Conservation (phyloP, 2,888 invertebrate species). For the Monoplex corrugatus region DNA sequence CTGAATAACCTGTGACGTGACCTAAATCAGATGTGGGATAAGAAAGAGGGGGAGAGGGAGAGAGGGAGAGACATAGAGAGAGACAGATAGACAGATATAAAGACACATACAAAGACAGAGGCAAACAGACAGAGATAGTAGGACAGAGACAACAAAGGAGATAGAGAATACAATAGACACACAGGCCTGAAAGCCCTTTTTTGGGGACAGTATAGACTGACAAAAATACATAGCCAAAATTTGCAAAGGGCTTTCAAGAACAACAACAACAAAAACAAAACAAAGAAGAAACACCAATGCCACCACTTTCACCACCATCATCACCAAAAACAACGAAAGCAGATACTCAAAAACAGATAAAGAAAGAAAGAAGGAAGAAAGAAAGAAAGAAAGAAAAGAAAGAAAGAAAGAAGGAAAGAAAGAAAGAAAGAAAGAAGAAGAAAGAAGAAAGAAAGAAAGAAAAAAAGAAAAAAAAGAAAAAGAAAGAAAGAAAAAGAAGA, state of each 20-base stretch:
- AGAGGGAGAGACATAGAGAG: neutral
- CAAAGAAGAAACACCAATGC: no score
- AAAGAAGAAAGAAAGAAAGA: neutral
- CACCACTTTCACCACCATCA: no score
- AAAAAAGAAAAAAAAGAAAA: neutral
- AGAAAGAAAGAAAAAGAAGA: neutral
- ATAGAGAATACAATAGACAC: no score
- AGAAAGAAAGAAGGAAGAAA: neutral
- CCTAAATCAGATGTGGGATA: no score
- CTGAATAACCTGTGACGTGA: no score
- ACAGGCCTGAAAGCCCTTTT: no score
- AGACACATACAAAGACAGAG: neutral
- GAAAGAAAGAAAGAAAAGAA: neutral
- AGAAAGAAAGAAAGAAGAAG: neutral
- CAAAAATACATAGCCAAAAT: no score
- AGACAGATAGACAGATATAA: neutral
- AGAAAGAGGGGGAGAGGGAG: conserved; percentile 7
- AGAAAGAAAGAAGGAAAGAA: neutral
- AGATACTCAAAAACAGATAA: neutral
- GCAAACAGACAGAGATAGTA: neutral
- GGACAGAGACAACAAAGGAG: no score
- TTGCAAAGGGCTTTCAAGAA: no score
- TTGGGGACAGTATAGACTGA: no score
- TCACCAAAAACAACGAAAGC: no score
- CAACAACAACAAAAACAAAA: no score